Percentiles rank a stretch among this genome's conserved stretches.
Evolutionary conservation across 2,797 vertebrate genomes (phyloP).

Genomic region (Etheostoma nigrum): DNA sequence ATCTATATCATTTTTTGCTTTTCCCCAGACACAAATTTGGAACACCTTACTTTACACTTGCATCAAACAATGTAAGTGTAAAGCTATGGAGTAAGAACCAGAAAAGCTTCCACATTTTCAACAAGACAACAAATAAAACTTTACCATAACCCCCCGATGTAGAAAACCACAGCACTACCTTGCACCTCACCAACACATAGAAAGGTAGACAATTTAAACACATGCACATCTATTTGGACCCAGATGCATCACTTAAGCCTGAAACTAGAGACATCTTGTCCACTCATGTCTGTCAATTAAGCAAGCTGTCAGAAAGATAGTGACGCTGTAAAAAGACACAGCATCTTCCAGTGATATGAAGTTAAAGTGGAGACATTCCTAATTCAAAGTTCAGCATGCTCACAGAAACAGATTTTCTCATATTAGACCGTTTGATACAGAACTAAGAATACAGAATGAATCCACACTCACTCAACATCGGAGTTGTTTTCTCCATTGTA

Average conservation of each 20-base stretch:
- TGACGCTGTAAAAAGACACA: conserved; percentile 65
- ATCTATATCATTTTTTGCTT: background rate
- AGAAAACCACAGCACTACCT: background rate
- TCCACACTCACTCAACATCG: background rate
- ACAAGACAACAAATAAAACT: background rate
- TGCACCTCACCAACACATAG: background rate
- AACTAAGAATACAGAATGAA: conserved; percentile 1
- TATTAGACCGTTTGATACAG: background rate
- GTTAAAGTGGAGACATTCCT: background rate
- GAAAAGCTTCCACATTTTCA: background rate
- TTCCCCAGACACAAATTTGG: background rate
- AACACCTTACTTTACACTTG: background rate
- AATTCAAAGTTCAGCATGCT: background rate
- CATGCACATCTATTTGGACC: conserved; percentile 10
- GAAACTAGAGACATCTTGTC: conserved; percentile 53
- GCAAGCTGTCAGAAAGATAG: conserved; percentile 69
- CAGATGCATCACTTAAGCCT: conserved; percentile 15
- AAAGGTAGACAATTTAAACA: background rate
- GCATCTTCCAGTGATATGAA: conserved; percentile 46
- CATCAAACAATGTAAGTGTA: background rate
- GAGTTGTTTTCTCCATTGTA: background rate
- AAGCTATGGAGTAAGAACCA: background rate
- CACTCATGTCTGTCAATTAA: conserved; percentile 69
- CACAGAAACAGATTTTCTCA: conserved; percentile 14
- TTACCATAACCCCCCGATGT: background rate